Base-by-base conservation (phyloP, 1,140 invertebrate genomes). In the Drosophila parabipectinata region DNA sequence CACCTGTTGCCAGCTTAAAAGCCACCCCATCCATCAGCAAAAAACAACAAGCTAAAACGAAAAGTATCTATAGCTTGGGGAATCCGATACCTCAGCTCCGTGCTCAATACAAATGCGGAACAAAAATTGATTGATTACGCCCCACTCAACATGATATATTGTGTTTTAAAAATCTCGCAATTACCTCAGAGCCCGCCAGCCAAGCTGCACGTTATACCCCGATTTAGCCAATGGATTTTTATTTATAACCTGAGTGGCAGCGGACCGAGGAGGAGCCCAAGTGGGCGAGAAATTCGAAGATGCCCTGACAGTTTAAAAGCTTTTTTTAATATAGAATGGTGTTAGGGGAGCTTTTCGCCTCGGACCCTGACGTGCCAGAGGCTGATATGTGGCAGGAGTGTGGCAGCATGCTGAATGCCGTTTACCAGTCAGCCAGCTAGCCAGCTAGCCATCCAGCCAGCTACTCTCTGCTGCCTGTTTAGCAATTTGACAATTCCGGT, bases 251-350 rank as follows among this genome's bases (percentile, higher is more conserved):
- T 69, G 63, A 56, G 48, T 59, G 62, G 54, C 51, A 57, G 37
- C 14, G 39, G 21, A 47, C 14, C 8, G 58, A 50, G 59, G 51
- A 60, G 44, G 44, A 15, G 44, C 44, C 44, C 15, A 47, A 47
- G 44, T 47, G 44, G 8, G 44, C 44, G 44, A 18, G 32, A 61
- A 63, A 57, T 58, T 63, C 61, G 30, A 53, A 58, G 28, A 28
- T 53, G 47, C 50, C 63, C 55, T 87, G 82, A 87, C 82, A 87
- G 82, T 87, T 87, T 88, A 88, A 87, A 87, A 87, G 82, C 82
- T 82, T 87, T 88, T 84, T 87, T 87, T 88, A 83, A 87, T 87
- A 87, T 66, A 77, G 59, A 61, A 72, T 48, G 32, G 53, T 34
- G 72, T 37, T 51, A 12, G 52, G 59, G 54, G 52, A 44, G 21